These are phyloP conservation scores for Amphibalanus amphitrite DNA, from an alignment of 1,140 invertebrate species.

Conservation along the genomic window DNA sequence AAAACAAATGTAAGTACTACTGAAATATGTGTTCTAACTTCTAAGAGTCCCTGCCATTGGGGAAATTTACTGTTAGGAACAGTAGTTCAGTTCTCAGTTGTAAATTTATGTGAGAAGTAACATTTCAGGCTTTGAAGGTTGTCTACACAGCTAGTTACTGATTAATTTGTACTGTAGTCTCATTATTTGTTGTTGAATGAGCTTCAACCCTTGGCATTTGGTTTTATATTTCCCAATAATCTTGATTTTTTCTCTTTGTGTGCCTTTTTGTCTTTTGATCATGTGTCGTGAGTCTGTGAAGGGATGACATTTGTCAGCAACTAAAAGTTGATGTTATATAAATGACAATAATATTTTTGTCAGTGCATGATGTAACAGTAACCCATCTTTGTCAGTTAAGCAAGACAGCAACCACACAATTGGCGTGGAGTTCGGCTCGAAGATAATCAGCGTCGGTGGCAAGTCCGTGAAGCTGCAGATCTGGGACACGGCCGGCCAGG, in stretches of 20 bases:
- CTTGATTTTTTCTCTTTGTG: too few relatives aligned
- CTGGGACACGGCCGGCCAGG: too few relatives aligned
- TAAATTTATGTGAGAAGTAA: constrained; percentile 35
- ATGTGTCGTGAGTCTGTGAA: too few relatives aligned
- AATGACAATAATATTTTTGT: too few relatives aligned
- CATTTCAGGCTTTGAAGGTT: constrained; percentile 35
- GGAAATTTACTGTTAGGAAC: not conserved
- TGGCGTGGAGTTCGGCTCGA: constrained; percentile 70
- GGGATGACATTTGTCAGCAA: too few relatives aligned
- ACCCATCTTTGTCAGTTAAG: constrained; percentile 36
- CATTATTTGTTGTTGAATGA: too few relatives aligned
- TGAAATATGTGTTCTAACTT: not conserved
- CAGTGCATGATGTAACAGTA: too few relatives aligned
- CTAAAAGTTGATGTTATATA: too few relatives aligned
- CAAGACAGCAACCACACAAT: constrained; percentile 63
- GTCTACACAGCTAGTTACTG: not conserved
- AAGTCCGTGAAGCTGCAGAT: constrained; percentile 68
- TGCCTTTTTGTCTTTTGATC: too few relatives aligned
- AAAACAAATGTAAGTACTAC: constrained; percentile 59
- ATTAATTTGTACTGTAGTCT: constrained; percentile 3
- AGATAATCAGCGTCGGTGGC: constrained; percentile 63
- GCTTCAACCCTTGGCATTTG: too few relatives aligned
- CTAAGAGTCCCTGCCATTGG: not conserved
- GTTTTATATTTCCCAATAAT: too few relatives aligned
- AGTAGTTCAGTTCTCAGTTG: not conserved